phyloP scores from a whole-genome alignment of 1,140 invertebrate species.

The Micrasema longulum region DNA sequence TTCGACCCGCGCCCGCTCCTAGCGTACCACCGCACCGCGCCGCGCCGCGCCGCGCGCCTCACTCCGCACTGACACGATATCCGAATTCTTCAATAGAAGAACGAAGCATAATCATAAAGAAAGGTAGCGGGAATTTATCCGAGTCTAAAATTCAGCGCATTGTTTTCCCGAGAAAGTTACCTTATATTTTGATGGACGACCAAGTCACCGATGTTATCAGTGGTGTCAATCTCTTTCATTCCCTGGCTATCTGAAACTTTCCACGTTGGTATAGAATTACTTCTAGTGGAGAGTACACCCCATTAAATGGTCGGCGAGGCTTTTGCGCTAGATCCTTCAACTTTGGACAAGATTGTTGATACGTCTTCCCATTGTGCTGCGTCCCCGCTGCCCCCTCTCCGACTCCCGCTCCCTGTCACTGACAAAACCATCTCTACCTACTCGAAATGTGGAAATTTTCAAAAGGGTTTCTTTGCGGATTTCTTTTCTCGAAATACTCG shows the following conservation, averaged over 20 bases:
- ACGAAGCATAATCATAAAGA: too few relatives aligned
- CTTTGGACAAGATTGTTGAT: constrained; percentile 38
- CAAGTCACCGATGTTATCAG: constrained; percentile 29
- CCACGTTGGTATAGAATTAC: constrained; percentile 24
- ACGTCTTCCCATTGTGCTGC: constrained; percentile 33
- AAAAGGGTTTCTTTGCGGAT: constrained; percentile 29
- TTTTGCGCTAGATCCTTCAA: constrained; percentile 27
- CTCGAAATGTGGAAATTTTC: constrained; percentile 32
- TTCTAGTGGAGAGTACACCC: constrained; percentile 17
- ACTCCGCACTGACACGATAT: too few relatives aligned
- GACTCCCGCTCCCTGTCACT: neutral
- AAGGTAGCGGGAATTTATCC: neutral
- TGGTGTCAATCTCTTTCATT: constrained; percentile 34
- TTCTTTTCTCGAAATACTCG: constrained; percentile 10
- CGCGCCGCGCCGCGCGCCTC: too few relatives aligned
- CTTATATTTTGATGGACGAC: constrained; percentile 33
- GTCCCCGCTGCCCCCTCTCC: neutral
- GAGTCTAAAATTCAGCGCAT: constrained; percentile 1
- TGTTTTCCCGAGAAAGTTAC: constrained; percentile 11
- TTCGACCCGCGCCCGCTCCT: too few relatives aligned
- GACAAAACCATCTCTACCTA: constrained; percentile 25
- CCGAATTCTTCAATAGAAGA: too few relatives aligned
- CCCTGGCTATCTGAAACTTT: constrained; percentile 24
- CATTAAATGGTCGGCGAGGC: constrained; percentile 29
- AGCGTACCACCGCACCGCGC: too few relatives aligned